Evolutionary conservation across 1,140 invertebrate genomes (phyloP), one percentile per base, ranked within the genome.

Genomic region (Pseudobourletiella spinata): DNA sequence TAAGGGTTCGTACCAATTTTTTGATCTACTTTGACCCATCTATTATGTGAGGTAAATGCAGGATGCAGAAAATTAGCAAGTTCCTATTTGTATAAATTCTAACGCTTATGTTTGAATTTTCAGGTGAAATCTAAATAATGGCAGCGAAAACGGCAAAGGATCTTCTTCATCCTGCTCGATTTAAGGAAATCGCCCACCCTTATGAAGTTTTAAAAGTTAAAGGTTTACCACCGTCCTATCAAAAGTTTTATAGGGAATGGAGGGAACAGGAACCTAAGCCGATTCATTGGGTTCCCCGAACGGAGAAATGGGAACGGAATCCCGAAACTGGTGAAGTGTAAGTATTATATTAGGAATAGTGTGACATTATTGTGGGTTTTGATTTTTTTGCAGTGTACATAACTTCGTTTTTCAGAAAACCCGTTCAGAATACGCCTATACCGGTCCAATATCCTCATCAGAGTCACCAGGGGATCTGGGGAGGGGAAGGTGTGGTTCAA

Each of bases 401-500:
- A 39, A 11, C 11, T 35, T 50, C 18, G n/a, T n/a, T 2, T 44
- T 64, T 11, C 30, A 66, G 65, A 18, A 59, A 55, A 32, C 51
- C 35, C 1, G 76, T 91, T 25, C 84, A 91, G 74, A 88, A 92
- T 79, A 69, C 84, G 59, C 83, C 86, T n/a, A 76, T 98, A 22
- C 86, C 85, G 2, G 68, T 95, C 0, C 79, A 81, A 59, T 86
- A 84, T 73, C 88, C 92, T 2, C 78, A 82, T 56, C 89, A 98
- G 78, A 76, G 84, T 58, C 76, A 98, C 74, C 55, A 86, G 52
- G 93, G 94, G 24, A 79, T 99, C 55, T 98, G 93, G 94, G 95
- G 93, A 66, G 95, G 95, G 6, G 95, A 98, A 79, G 90, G 84
- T n/a, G 80, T 98, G 1, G 78, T 99, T 25, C 85, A 91, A 79